Base-by-base conservation (phyloP, 2,888 invertebrate genomes). In the Choreutis nemorana region DNA sequence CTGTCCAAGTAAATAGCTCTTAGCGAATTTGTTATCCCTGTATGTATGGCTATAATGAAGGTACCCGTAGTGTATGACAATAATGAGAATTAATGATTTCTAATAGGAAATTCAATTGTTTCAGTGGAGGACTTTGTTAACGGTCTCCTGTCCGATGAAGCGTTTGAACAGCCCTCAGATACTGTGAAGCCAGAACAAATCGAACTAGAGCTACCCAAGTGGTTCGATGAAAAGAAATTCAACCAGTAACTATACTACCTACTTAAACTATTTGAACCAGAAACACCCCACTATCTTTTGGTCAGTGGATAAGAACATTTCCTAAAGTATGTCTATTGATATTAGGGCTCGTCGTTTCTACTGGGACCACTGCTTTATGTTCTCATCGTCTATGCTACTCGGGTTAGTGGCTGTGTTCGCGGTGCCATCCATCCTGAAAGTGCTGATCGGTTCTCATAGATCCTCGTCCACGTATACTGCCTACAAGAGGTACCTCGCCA, bases 401-500 rank as follows among this genome's bases (percentile, higher is more conserved):
- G 94, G 94, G 0, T 71, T 95, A 14, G 64, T 93, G 8, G 81
- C 86, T 1, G 85, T 94, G 12, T 72, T 95, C 35, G 78, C 90
- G 1, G 77, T 93, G 28, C 89, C 90, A 0, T 86, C 88, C 3
- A 87, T 94, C 34, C 65, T 90, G 3, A 73, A 81, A 1, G 83
- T 93, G 14, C 78, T 94, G 4, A 68, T 86, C 2, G 83, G 85
- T 41, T 90, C 94, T 0, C 81, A 84, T 14, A 85, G 86, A 48
- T 91, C 91, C 14, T 81, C 83, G 28, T 85, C 83, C 2, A 62
- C 81, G 1, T 62, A 77, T 26, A 81, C 84, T 1, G 87, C 92
- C 0, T 91, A 91, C 60, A 83, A 80, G 35, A 79, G 95, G 44
- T 95, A 95, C 55, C 62, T 91, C 5, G 83, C 87, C 4, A 95